Evolutionary conservation across 53 echinoderm and acorn worm species (phyloP), one percentile per base, ranked within the genome.

Genomic region (Luidia sarsii): DNA sequence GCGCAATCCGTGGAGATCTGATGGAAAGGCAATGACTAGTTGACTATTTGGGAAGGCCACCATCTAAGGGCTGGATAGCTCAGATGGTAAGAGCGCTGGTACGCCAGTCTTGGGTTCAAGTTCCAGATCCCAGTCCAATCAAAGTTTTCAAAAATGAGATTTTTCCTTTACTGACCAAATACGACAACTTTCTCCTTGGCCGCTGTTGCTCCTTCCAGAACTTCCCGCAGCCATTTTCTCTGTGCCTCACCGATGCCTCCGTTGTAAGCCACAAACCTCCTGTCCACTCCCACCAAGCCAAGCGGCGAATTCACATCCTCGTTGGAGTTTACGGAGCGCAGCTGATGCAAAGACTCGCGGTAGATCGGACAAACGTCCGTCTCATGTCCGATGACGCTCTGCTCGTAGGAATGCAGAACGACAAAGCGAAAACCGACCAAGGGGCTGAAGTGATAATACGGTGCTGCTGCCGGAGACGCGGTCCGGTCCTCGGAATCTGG

Each of bases 361-460:
- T 53, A 33, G 27, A 50, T 48, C 27, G 80, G 69, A 64, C 87
- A 80, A 8, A 36, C 27, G 16, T 79, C 18, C 41, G 11, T 7
- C 1, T 64, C 56, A 74, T 87, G 87, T 48, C 87, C 77, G 10
- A 81, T 33, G 20, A 72, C 70, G 5, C 87, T 75, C 2, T 84
- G 20, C n/a, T 84, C 85, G 81, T 66, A 94, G 3, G 81, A 55
- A 69, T 94, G 90, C 21, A 94, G 59, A 1, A 87, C 38, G 4
- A 97, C 66, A 52, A 91, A 89, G 24, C 90, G 43, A 54, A 89
- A 88, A 11, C 91, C 97, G 32, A 73, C 45, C 35, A 45, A 51
- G 0, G 97, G 93, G 50, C 84, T 88, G 82, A 97, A 97, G 37
- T 88, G 64, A 54, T 97, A 97, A 64, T 86, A 94, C 0, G 80